Evolutionary conservation across 53 echinoderm and acorn worm species (phyloP).

Genomic region (Hippasteria phrygiana): DNA sequence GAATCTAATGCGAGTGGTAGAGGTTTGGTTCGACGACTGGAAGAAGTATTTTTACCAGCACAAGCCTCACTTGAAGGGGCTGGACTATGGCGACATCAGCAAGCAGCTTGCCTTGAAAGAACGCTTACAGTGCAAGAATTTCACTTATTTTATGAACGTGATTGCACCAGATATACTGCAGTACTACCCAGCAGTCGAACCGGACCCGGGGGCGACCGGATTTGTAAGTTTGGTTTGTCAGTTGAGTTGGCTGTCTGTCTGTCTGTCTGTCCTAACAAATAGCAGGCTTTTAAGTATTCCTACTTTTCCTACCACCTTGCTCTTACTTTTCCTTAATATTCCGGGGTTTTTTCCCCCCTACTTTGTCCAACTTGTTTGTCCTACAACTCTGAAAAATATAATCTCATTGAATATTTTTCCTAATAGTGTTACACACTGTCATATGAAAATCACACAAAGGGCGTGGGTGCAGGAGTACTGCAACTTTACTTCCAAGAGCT

Average conservation of each 20-base stretch:
- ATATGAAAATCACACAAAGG: no score
- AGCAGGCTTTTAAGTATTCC: no score
- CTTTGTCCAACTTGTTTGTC: no score
- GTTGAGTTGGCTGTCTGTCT: background rate
- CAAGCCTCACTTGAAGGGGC: slow-evolving; percentile 81
- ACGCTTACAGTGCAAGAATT: slow-evolving; percentile 89
- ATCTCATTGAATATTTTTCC: no score
- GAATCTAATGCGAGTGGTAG: slow-evolving; percentile 96
- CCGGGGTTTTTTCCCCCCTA: no score
- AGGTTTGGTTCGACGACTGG: slow-evolving; percentile 98
- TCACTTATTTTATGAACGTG: slow-evolving; percentile 94
- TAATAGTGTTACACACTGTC: no score
- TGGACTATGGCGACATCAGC: slow-evolving; percentile 90
- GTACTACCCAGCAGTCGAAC: slow-evolving; percentile 96
- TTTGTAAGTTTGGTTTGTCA: slow-evolving; percentile 66
- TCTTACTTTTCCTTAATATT: no score
- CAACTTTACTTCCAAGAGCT: no score
- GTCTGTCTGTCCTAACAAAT: no score
- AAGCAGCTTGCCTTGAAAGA: slow-evolving; percentile 90
- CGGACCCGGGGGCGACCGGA: slow-evolving; percentile 80
- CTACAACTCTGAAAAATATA: no score
- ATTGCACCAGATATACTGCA: slow-evolving; percentile 93
- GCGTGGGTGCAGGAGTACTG: no score
- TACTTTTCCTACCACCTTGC: no score
- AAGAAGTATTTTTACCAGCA: slow-evolving; percentile 92